A percentile compares a stretch with the other conserved stretches of the same genome.
phyloP scores from a whole-genome alignment of 2,113 vertebrate species.

The Tricholaema leucomelas region DNA sequence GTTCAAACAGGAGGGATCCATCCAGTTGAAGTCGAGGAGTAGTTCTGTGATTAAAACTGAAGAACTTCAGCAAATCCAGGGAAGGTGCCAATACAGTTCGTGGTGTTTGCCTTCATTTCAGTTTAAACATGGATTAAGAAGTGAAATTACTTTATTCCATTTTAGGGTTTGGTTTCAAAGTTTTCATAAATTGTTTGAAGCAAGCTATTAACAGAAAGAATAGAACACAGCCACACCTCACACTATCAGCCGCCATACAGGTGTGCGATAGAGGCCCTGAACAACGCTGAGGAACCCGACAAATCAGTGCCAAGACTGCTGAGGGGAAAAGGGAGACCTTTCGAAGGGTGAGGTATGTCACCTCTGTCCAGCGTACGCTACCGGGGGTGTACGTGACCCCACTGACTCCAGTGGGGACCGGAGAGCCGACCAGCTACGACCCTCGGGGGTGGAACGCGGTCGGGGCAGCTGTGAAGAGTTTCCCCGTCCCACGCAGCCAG shows the following conservation, averaged over 20 bases:
- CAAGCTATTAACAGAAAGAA: background rate
- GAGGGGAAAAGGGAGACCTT: background rate
- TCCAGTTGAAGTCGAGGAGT: too few species aligned
- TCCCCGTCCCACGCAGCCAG: too few species aligned
- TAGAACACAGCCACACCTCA: fast-evolving
- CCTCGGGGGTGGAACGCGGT: too few species aligned
- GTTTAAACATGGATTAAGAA: background rate
- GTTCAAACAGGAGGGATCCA: background rate
- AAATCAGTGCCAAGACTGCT: fast-evolving
- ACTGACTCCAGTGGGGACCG: background rate
- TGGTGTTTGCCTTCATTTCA: too few species aligned
- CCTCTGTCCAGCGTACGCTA: too few species aligned
- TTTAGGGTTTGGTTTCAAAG: background rate
- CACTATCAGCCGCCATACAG: background rate
- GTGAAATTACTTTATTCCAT: background rate
- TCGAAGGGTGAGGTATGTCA: fast-evolving
- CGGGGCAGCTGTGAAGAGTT: fast-evolving
- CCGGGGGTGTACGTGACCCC: fast-evolving
- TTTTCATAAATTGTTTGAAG: background rate
- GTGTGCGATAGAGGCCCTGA: fast-evolving
- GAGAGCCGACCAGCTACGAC: too few species aligned
- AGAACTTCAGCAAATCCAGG: background rate
- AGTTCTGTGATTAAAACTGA: background rate
- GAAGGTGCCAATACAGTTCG: background rate
- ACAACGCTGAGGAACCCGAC: background rate